Conservation (phyloP, 2,113 vertebrate species). For the Chaenogobius annularis region DNA sequence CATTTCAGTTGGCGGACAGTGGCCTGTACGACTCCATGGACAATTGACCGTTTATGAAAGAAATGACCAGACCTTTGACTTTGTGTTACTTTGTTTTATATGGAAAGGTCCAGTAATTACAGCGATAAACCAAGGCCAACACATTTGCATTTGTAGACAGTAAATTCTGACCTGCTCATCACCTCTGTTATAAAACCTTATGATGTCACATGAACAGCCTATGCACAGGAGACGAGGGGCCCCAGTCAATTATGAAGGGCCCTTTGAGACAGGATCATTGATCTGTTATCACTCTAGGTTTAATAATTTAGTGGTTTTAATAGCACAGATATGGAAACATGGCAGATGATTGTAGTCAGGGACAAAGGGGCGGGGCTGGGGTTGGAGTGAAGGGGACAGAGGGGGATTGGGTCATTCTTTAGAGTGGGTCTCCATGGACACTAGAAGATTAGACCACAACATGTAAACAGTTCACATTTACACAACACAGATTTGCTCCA, state of each 20-base stretch:
- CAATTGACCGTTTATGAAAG: no score
- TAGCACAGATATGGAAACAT: conserved; percentile 73
- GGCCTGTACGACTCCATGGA: no score
- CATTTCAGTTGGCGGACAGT: no score
- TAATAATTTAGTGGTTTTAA: conserved; percentile 92
- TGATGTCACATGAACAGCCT: conserved; percentile 4
- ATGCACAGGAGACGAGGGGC: conserved; percentile 70
- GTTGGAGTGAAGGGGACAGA: conserved; percentile 12
- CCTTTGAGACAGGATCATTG: conserved; percentile 85
- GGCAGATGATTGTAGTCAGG: conserved; percentile 38
- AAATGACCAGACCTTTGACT: no score
- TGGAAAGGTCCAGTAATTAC: no score
- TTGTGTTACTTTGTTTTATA: no score
- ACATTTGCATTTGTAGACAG: no score
- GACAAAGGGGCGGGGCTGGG: conserved; percentile 39
- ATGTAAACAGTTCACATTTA: background rate
- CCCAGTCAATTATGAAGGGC: conserved; percentile 91
- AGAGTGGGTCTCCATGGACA: background rate
- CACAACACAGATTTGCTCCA: no score
- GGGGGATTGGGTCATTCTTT: background rate
- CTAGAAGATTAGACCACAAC: background rate
- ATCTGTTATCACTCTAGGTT: conserved; percentile 86
- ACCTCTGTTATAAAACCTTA: background rate
- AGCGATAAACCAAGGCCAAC: no score
- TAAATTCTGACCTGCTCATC: no score